Base-by-base conservation (phyloP, 2,797 vertebrate genomes). In the Pampus argenteus region DNA sequence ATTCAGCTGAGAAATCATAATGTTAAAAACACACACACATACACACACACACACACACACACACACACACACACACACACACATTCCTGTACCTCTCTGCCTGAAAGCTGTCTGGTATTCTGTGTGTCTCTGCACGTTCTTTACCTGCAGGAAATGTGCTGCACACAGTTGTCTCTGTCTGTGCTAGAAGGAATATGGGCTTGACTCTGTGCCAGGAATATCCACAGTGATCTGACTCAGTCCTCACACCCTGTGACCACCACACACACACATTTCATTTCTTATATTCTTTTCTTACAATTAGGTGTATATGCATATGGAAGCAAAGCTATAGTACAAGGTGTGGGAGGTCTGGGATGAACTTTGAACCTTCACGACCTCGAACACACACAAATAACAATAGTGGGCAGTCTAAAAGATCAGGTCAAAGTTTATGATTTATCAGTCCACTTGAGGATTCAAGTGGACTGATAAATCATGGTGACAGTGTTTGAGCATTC, bases 51-150 rank as follows among this genome's bases (percentile, higher is more conserved):
- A 42, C 52, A 5, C 8, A 34, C 31, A 10, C 31, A 34, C 8
- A 34, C 31, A 34, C 31, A 34, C 31, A 10, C 5, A 11, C 10
- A 45, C 31, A 44, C 20, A 18, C 47, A 42, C 52, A 5, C 28
- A 74, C 78, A 82, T 85, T 86, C 84, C 83, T 81, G 52, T 47
- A 64, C 70, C 47, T 23, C 44, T 56, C 45, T 49, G 61, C 54
- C 50, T 76, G 55, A 66, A 62, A 42, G 56, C 59, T 48, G 48
- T 67, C 54, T 69, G 79, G 63, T 72, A 84, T 85, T 82, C 59
- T 58, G 50, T 88, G 20, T 90, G 89, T 84, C 80, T 83, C 79
- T 86, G 83, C 90, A 82, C 15, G 85, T 84, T 83, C 73, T 17
- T 75, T 47, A 81, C 59, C 61, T 79, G 60, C 34, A 79, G 61